Percentiles rank a stretch among this genome's conserved stretches.
Evolutionary conservation across 1,140 invertebrate species (phyloP).

Genomic region (Telenomus remus): DNA sequence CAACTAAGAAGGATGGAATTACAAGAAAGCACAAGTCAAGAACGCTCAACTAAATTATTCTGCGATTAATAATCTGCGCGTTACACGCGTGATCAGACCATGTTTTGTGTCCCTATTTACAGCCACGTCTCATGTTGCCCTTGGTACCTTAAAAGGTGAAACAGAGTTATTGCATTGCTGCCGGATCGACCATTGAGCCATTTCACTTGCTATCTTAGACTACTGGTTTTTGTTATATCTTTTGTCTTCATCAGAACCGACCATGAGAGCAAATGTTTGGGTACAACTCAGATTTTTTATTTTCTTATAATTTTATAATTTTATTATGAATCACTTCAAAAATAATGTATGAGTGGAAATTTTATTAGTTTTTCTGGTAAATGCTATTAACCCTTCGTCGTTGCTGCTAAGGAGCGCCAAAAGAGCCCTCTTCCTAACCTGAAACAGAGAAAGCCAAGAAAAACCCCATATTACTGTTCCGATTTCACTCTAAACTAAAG

Average conservation of each 20-base stretch:
- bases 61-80: constrained; percentile 73
- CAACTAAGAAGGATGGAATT: constrained; percentile 28
- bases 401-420: too few species aligned
- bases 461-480: too few species aligned
- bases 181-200: constrained; percentile 56
- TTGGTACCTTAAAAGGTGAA: background rate
- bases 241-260: constrained; percentile 59
- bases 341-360: too few species aligned
- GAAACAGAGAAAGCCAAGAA: too few species aligned
- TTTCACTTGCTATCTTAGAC: constrained; percentile 56
- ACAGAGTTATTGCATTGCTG: constrained; percentile 47
- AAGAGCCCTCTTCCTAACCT: too few species aligned
- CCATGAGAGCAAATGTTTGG: constrained; percentile 44
- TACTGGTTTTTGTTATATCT: constrained; percentile 51
- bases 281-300: too few species aligned
- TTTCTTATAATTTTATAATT: too few species aligned
- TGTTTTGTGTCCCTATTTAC: constrained; percentile 63
- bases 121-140: constrained; percentile 21
- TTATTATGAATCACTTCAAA: too few species aligned
- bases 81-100: constrained; percentile 74
- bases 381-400: too few species aligned
- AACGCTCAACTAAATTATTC: constrained; percentile 70
- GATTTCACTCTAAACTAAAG: too few species aligned
- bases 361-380: too few species aligned
- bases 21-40: constrained; percentile 3